A percentile compares a stretch with the other conserved stretches of the same genome.
These are phyloP conservation scores for Nibea albiflora DNA, from an alignment of 2,113 vertebrate species.

Conservation along the genomic window DNA sequence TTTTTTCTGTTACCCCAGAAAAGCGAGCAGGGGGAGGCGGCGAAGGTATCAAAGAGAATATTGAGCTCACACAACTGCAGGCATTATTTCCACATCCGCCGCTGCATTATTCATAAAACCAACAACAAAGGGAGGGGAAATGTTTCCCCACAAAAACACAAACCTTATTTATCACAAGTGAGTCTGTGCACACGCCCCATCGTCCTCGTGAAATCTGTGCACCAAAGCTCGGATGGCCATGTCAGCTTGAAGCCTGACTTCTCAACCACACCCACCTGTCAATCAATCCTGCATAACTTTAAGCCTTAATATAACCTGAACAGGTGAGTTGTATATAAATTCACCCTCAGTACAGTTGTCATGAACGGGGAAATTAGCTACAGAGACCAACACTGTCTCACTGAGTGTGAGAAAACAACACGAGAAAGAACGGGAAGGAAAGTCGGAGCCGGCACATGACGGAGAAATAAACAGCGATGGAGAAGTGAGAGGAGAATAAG, in stretches of 20 bases:
- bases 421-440: slow-evolving; percentile 17
- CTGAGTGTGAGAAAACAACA: slow-evolving; percentile 28
- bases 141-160: slow-evolving; percentile 54
- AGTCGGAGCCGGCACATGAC: neutral
- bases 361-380: too few relatives aligned
- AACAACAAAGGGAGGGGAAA: slow-evolving; percentile 65
- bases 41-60: slow-evolving; percentile 82
- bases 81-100: slow-evolving; percentile 76
- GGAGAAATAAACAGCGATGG: slow-evolving; percentile 34
- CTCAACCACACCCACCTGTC: too few relatives aligned
- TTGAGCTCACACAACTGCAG: slow-evolving; percentile 69
- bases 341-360: too few relatives aligned
- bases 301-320: too few relatives aligned
- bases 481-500: neutral
- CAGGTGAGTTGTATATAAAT: too few relatives aligned
- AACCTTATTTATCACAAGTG: slow-evolving; percentile 63
- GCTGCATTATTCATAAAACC: slow-evolving; percentile 80
- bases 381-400: neutral
- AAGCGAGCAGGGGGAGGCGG: slow-evolving; percentile 36
- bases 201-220: neutral
- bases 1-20: slow-evolving; percentile 27
- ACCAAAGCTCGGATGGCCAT: neutral
- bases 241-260: too few relatives aligned
- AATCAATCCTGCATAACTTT: too few relatives aligned
- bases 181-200: slow-evolving; percentile 18